Percentiles rank a stretch among this genome's conserved stretches.
phyloP scores from a whole-genome alignment of 2,797 vertebrate genomes.

The Gambusia yucatana region DNA sequence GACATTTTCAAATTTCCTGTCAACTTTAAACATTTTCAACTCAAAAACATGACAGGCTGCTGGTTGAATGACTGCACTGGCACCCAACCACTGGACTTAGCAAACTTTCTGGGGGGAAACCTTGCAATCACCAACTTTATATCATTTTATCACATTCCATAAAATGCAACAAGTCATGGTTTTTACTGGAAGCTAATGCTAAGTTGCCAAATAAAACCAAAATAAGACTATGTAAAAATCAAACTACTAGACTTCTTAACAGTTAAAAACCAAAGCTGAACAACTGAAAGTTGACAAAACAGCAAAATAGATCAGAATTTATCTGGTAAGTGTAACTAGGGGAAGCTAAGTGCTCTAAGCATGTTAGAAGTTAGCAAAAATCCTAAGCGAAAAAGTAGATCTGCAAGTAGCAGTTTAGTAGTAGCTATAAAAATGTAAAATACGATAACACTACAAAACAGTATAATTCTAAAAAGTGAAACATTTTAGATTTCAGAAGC shows the following conservation, averaged over 20 bases:
- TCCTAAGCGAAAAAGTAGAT: no score
- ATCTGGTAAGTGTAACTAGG: background rate
- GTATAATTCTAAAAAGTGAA: background rate
- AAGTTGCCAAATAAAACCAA: background rate
- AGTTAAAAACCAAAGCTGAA: background rate
- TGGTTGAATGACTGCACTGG: no score
- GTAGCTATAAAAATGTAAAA: background rate
- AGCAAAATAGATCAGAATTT: background rate
- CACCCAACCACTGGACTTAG: no score
- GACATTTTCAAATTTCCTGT: no score
- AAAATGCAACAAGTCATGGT: background rate
- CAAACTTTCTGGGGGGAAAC: no score
- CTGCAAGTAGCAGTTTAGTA: no score
- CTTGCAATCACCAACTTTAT: background rate
- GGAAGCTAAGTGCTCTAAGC: no score
- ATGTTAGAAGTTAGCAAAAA: no score
- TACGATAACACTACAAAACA: background rate
- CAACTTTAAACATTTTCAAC: no score
- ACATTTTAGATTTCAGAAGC: background rate
- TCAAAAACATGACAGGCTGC: no score
- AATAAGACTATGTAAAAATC: background rate
- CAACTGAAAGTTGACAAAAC: background rate
- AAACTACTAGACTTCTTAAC: background rate
- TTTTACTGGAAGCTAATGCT: background rate
- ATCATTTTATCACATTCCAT: background rate